These are phyloP conservation scores for Pseudocheirus occidentalis DNA, from an alignment of 2,797 vertebrate species.

Conservation along the genomic window DNA sequence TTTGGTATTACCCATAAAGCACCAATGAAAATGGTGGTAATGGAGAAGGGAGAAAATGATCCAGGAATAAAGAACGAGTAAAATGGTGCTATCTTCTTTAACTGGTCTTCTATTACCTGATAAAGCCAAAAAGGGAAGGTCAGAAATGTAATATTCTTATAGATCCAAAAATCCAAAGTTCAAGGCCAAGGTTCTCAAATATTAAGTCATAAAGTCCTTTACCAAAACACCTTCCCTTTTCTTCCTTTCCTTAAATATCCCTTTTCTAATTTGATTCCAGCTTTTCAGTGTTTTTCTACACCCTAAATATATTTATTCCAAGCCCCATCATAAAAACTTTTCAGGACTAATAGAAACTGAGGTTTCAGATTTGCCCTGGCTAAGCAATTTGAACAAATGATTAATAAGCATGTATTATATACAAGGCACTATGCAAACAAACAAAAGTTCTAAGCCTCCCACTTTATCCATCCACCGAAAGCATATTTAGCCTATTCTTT, in stretches of 20 bases:
- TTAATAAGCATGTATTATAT: too few species aligned
- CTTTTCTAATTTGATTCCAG: not conserved
- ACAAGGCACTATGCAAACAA: too few species aligned
- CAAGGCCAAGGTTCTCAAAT: not conserved
- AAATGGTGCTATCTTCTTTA: slow-evolving; percentile 1
- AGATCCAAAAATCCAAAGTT: slow-evolving; percentile 4
- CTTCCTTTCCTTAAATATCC: slow-evolving; percentile 16
- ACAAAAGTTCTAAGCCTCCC: too few species aligned
- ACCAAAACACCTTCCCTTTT: slow-evolving; percentile 32
- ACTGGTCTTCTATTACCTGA: slow-evolving; percentile 10
- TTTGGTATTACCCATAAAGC: slow-evolving; percentile 13
- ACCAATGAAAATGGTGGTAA: not conserved
- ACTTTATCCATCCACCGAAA: too few species aligned
- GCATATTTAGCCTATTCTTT: too few species aligned
- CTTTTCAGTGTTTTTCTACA: not conserved
- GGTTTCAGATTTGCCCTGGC: slow-evolving; percentile 27
- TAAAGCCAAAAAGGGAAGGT: not conserved
- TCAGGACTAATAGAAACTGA: slow-evolving; percentile 37
- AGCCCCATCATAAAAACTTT: slow-evolving; percentile 25
- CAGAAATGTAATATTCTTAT: not conserved
- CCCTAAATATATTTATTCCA: slow-evolving; percentile 21
- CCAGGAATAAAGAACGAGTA: slow-evolving; percentile 33
- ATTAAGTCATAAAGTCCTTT: slow-evolving; percentile 28
- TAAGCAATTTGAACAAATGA: not conserved
- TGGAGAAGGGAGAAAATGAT: not conserved